Percentiles rank a stretch among this genome's conserved stretches.
These are phyloP conservation scores for Bunonema sp. DNA, from an alignment of 2,888 invertebrate species.

Conservation along the genomic window DNA sequence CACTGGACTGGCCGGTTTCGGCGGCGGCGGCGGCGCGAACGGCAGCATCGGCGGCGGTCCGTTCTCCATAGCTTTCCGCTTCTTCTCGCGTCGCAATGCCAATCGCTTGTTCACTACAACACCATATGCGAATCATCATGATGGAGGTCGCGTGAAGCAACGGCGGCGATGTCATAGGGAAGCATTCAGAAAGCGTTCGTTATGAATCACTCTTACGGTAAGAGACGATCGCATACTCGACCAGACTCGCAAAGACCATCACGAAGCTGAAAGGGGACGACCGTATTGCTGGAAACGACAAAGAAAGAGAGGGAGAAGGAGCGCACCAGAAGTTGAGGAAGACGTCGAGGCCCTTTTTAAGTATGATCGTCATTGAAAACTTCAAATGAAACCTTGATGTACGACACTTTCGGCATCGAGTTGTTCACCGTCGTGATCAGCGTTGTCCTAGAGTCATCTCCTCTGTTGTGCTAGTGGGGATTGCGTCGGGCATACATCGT, in stretches of 20 bases:
- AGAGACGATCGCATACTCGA: conserved; percentile 92
- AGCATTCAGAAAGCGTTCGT: too few relatives aligned
- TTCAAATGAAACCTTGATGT: conserved; percentile 72
- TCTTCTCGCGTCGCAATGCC: conserved; percentile 69
- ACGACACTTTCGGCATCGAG: conserved; percentile 80
- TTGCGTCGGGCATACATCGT: too few relatives aligned
- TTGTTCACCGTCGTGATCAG: conserved; percentile 56
- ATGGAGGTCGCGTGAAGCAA: too few relatives aligned
- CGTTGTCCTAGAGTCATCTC: too few relatives aligned
- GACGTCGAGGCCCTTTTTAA: conserved; percentile 35
- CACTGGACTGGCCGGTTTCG: too few relatives aligned
- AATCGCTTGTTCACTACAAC: conserved; percentile 93
- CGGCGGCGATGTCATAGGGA: too few relatives aligned
- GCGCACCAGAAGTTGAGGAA: conserved; percentile 40
- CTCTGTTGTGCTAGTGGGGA: too few relatives aligned
- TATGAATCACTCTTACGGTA: too few relatives aligned
- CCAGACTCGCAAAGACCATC: conserved; percentile 60
- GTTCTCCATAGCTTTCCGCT: conserved; percentile 18
- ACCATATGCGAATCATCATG: too few relatives aligned
- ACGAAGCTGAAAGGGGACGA: conserved; percentile 32
- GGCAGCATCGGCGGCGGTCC: too few relatives aligned
- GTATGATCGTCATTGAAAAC: conserved; percentile 2
- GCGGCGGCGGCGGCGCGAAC: conserved; percentile 15
- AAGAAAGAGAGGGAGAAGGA: not conserved
- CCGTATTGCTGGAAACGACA: too few relatives aligned